phyloP scores from a whole-genome alignment of 2,888 invertebrate species.

The Andrena chrysosceles region DNA sequence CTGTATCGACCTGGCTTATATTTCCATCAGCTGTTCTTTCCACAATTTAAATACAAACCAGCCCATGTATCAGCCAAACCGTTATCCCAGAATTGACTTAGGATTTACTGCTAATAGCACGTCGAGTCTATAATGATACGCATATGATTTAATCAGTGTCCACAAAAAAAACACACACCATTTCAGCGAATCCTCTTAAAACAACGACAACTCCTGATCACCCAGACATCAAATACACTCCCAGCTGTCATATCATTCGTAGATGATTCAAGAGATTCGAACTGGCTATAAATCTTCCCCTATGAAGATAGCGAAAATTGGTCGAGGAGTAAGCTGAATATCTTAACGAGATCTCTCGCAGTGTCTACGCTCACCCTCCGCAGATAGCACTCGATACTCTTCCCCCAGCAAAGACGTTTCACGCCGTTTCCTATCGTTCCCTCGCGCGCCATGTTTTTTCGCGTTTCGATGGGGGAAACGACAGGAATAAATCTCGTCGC shows the following conservation, averaged over 20 bases:
- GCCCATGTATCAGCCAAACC: conserved; percentile 6
- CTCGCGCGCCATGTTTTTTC: neutral
- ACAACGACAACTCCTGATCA: neutral
- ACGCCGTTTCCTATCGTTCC: neutral
- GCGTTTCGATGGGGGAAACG: neutral
- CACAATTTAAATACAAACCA: conserved; percentile 8
- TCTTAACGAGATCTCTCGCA: conserved; percentile 6
- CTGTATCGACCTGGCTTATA: conserved; percentile 48
- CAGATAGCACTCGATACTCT: neutral
- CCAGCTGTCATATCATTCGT: neutral
- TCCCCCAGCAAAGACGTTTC: neutral
- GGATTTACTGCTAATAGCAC: conserved; percentile 56
- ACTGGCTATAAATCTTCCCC: neutral
- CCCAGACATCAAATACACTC: too few species aligned
- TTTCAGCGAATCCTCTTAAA: neutral
- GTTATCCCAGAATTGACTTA: conserved; percentile 8
- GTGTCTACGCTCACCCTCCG: neutral
- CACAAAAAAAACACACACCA: neutral
- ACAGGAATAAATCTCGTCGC: conserved; percentile 24
- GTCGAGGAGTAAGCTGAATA: neutral
- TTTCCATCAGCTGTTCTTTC: conserved; percentile 12
- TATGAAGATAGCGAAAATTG: conserved; percentile 4
- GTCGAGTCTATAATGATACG: conserved; percentile 33
- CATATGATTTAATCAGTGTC: conserved; percentile 27
- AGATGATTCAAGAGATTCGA: neutral